Percentiles rank a stretch among this genome's conserved stretches.
These are phyloP conservation scores for Danaus chrysippus DNA, from an alignment of 2,888 invertebrate genomes.

Conservation along the genomic window DNA sequence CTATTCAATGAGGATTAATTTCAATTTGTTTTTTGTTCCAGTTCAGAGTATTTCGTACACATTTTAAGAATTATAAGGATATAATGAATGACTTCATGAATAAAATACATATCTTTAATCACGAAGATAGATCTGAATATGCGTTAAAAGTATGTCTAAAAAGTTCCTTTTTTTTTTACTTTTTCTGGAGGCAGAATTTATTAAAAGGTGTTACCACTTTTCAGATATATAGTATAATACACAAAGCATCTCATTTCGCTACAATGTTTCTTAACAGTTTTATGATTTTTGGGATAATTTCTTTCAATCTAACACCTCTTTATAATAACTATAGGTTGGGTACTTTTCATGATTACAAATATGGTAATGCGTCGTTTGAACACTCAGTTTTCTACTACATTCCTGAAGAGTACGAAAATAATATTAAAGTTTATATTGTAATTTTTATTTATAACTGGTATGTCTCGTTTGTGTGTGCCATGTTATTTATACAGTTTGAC, in stretches of 20 bases:
- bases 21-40: conserved; percentile 14
- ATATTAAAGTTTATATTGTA: conserved; percentile 23
- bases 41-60: conserved; percentile 20
- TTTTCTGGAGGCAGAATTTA: too few relatives aligned
- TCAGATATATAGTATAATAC: conserved; percentile 32
- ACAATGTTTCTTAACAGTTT: conserved; percentile 22
- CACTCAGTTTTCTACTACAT: conserved; percentile 28
- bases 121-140: conserved; percentile 25
- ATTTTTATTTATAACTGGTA: conserved; percentile 28
- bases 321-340: conserved; percentile 32
- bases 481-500: conserved; percentile 34
- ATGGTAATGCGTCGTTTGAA: conserved; percentile 28
- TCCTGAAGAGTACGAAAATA: conserved; percentile 28
- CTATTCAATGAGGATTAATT: background rate
- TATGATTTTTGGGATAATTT: conserved; percentile 23
- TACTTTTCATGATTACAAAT: conserved; percentile 16
- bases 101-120: conserved; percentile 27
- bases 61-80: conserved; percentile 19
- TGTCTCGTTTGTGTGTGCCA: conserved; percentile 25
- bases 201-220: conserved; percentile 7
- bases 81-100: conserved; percentile 21
- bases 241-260: conserved; percentile 32
- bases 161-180: conserved; percentile 8
- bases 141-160: conserved; percentile 25
- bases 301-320: conserved; percentile 34